Evolutionary conservation across 2,797 vertebrate genomes (phyloP).

Genomic region (Botia kubotai): DNA sequence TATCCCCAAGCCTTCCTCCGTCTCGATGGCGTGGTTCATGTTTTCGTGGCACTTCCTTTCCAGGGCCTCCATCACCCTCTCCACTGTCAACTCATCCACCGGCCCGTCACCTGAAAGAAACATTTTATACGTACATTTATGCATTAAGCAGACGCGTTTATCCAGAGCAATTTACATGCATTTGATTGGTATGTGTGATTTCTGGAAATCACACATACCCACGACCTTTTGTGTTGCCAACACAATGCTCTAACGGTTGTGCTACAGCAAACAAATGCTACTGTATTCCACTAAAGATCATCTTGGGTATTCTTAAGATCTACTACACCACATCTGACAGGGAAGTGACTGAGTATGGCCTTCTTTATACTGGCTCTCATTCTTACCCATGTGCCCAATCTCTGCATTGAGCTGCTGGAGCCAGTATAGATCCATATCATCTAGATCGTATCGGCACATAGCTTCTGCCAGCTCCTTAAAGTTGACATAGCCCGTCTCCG

Average conservation of each 20-base stretch:
- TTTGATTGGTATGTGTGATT: no score
- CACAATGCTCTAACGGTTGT: no score
- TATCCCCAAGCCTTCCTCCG: slow-evolving; percentile 95
- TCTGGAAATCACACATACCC: no score
- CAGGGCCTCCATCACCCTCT: slow-evolving; percentile 90
- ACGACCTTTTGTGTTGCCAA: no score
- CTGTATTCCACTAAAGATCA: background rate
- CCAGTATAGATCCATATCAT: slow-evolving; percentile 95
- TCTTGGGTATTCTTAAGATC: background rate
- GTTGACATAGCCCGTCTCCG: slow-evolving; percentile 90
- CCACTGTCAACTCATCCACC: slow-evolving; percentile 93
- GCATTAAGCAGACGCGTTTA: no score
- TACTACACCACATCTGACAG: background rate
- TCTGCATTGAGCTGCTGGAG: slow-evolving; percentile 88
- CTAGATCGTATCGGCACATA: slow-evolving; percentile 96
- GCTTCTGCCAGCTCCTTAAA: slow-evolving; percentile 91
- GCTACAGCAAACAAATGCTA: background rate
- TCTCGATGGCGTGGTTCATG: slow-evolving; percentile 97
- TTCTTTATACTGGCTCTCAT: slow-evolving; percentile 24
- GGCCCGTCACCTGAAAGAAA: slow-evolving; percentile 80
- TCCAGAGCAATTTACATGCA: no score
- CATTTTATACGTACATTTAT: background rate
- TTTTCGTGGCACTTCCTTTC: slow-evolving; percentile 95
- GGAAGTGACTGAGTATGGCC: no score
- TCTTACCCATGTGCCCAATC: slow-evolving; percentile 89